Evolutionary conservation across 2,888 invertebrate genomes (phyloP).

Genomic region (Podabrus alpinus): DNA sequence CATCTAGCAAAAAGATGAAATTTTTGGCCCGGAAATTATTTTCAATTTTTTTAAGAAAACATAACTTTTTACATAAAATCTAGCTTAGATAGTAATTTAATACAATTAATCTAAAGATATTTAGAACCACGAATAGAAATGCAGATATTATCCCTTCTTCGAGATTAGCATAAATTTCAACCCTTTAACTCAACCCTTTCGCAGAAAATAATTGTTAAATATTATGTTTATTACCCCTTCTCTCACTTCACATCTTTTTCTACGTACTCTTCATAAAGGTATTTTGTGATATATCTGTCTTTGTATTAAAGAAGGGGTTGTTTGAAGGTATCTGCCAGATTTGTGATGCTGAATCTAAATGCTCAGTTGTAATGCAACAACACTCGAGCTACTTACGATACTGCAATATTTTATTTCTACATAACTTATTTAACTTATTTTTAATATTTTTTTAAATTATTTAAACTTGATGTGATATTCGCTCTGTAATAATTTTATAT

Average conservation of each 20-base stretch:
- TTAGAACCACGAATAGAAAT: constrained; percentile 16
- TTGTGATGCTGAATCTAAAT: constrained; percentile 20
- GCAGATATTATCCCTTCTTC: constrained; percentile 14
- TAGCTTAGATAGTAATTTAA: not conserved
- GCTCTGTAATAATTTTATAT: not conserved
- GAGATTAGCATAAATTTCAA: constrained; percentile 7
- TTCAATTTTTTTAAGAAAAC: too few species aligned
- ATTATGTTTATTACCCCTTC: constrained; percentile 17
- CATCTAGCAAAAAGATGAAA: too few species aligned
- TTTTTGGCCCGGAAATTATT: too few species aligned
- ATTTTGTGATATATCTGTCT: constrained; percentile 4
- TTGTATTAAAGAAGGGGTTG: constrained; percentile 2
- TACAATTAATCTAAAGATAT: not conserved
- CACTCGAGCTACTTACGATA: not conserved
- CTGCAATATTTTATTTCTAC: not conserved
- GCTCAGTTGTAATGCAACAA: constrained; percentile 14
- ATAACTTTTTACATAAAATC: too few species aligned
- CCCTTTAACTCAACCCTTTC: constrained; percentile 25
- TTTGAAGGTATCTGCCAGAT: constrained; percentile 11
- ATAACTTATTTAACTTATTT: not conserved
- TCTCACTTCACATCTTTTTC: constrained; percentile 11
- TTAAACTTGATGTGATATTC: constrained; percentile 1
- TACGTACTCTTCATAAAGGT: not conserved
- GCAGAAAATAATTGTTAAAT: constrained; percentile 3
- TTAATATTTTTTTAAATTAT: not conserved